phyloP scores from a whole-genome alignment of 2,888 invertebrate genomes.

The Patella ulyssiponensis region DNA sequence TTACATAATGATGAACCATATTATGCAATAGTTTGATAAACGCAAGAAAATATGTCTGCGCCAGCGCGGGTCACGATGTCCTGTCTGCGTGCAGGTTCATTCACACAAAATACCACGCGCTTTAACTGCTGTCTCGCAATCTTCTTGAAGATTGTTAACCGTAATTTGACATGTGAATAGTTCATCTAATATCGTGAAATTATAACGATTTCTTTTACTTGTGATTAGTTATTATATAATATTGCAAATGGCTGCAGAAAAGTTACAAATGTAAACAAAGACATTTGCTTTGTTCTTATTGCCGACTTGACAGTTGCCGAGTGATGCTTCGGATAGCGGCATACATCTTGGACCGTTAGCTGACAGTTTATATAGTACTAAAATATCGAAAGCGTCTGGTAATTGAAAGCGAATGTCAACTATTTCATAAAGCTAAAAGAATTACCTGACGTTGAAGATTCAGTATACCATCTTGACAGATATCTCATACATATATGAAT shows the following conservation, averaged over 20 bases:
- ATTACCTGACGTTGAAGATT: constrained; percentile 1
- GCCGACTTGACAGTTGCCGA: constrained; percentile 22
- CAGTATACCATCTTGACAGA: constrained; percentile 7
- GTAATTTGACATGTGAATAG: no score
- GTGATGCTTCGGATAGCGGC: not conserved
- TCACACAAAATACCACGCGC: constrained; percentile 1
- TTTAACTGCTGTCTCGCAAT: not conserved
- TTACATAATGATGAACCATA: constrained; percentile 4
- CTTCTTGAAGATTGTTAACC: no score
- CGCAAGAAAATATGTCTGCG: constrained; percentile 11
- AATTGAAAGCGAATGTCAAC: no score
- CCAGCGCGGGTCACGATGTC: constrained; percentile 2
- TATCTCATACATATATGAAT: constrained; percentile 10
- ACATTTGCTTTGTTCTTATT: constrained; percentile 26
- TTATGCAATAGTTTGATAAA: constrained; percentile 10
- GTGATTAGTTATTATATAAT: constrained; percentile 3
- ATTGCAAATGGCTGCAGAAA: constrained; percentile 29
- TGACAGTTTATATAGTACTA: no score
- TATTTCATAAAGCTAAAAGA: not conserved
- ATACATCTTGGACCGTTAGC: no score
- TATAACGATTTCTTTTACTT: no score
- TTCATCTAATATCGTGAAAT: no score
- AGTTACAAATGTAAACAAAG: constrained; percentile 29
- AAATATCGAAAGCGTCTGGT: no score
- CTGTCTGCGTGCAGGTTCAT: constrained; percentile 12